Percentiles rank a stretch among this genome's conserved stretches.
Conservation (phyloP, 2,888 invertebrate species). For the Zygothrica quintamaculata region DNA sequence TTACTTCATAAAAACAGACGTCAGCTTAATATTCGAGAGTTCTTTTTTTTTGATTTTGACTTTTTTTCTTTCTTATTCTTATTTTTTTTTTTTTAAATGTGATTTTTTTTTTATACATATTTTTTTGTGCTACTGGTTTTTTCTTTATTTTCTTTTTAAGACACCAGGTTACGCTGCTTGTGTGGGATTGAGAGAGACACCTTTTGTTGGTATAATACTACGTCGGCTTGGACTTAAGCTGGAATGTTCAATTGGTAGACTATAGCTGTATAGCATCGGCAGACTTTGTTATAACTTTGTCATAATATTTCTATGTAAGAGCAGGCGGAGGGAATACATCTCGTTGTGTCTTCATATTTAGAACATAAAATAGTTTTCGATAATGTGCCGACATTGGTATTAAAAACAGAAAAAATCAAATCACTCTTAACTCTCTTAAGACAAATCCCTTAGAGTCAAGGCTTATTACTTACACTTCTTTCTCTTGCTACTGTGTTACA, state of each 20-base stretch:
- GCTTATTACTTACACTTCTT: no score
- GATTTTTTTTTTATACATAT: slow-evolving; percentile 8
- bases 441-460: no score
- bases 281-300: slow-evolving; percentile 49
- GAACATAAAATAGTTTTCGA: slow-evolving; percentile 19
- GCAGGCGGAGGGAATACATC: slow-evolving; percentile 12
- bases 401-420: not conserved
- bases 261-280: slow-evolving; percentile 8
- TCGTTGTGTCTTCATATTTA: slow-evolving; percentile 2
- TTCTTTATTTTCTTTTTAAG: slow-evolving; percentile 43
- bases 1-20: slow-evolving; percentile 75
- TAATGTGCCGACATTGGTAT: slow-evolving; percentile 38
- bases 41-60: slow-evolving; percentile 39
- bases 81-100: slow-evolving; percentile 19
- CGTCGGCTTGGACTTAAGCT: slow-evolving; percentile 43
- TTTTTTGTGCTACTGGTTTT: slow-evolving; percentile 67
- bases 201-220: slow-evolving; percentile 51
- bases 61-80: slow-evolving; percentile 20
- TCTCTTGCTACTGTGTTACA: no score
- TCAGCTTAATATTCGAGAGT: slow-evolving; percentile 68
- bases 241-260: slow-evolving; percentile 37
- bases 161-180: slow-evolving; percentile 68
- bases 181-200: slow-evolving; percentile 57
- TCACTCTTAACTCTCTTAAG: no score
- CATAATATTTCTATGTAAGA: slow-evolving; percentile 54